A percentile compares a stretch with the other conserved stretches of the same genome.
These are phyloP conservation scores for Cloeon dipterum DNA, from an alignment of 2,888 invertebrate species.

Conservation along the genomic window DNA sequence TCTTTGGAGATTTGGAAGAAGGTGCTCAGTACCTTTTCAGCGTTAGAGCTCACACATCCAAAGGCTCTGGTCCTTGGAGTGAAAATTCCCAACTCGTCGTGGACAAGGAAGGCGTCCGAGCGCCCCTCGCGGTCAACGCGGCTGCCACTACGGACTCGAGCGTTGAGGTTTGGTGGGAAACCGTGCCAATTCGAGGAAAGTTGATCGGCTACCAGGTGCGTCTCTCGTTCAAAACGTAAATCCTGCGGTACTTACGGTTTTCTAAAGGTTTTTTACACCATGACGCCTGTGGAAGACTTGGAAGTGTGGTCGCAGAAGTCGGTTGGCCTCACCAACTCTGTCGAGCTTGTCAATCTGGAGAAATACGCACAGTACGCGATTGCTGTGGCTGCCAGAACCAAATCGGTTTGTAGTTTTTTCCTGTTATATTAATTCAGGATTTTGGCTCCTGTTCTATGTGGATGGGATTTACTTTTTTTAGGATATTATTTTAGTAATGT, in stretches of 20 bases:
- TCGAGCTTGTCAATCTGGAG: slow-evolving; percentile 17
- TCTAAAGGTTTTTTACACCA: slow-evolving; percentile 15
- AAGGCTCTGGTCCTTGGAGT: slow-evolving; percentile 25
- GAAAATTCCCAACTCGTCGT: slow-evolving; percentile 17
- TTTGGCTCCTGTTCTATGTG: neutral
- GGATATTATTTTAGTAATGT: neutral
- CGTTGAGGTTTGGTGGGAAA: slow-evolving; percentile 20
- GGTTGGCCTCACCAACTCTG: slow-evolving; percentile 17
- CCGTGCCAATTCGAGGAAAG: slow-evolving; percentile 14
- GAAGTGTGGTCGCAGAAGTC: slow-evolving; percentile 16
- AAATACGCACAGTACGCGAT: slow-evolving; percentile 18
- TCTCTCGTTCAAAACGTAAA: neutral
- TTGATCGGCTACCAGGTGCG: slow-evolving; percentile 16
- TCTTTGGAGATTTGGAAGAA: slow-evolving; percentile 18
- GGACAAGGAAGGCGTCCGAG: slow-evolving; percentile 20
- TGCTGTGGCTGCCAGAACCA: slow-evolving; percentile 17
- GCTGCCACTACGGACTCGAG: slow-evolving; percentile 21
- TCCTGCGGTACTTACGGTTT: no score
- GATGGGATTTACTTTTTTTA: neutral
- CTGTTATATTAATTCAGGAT: neutral
- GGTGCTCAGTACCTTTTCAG: slow-evolving; percentile 25
- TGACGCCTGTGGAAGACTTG: slow-evolving; percentile 17
- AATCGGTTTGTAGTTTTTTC: no score
- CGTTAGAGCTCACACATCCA: slow-evolving; percentile 23
- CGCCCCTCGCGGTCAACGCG: slow-evolving; percentile 12